phyloP scores from a whole-genome alignment of 1,140 invertebrate species.

The Cylas formicarius region DNA sequence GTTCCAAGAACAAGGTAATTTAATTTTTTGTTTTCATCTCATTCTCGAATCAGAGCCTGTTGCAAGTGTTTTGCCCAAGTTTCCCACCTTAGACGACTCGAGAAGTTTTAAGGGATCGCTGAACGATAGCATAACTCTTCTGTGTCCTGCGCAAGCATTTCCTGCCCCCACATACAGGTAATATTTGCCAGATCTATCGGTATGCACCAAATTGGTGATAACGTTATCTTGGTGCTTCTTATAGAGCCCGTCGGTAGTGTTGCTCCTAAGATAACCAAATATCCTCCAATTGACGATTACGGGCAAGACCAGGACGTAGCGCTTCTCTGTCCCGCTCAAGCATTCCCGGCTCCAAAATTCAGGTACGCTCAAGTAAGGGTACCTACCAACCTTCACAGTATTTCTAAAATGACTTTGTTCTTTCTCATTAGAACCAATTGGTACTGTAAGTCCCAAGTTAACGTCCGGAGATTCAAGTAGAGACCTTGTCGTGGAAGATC shows the following conservation, averaged over 20 bases:
- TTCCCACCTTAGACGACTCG: conserved; percentile 42
- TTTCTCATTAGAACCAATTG: conserved; percentile 59
- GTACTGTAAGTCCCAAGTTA: conserved; percentile 67
- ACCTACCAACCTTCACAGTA: conserved; percentile 7
- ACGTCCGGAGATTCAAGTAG: conserved; percentile 60
- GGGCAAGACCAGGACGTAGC: conserved; percentile 37
- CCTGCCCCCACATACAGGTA: conserved; percentile 57
- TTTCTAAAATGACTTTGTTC: conserved; percentile 1
- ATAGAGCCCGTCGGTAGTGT: conserved; percentile 56
- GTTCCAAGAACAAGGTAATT: conserved; percentile 53
- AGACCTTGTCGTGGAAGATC: conserved; percentile 49
- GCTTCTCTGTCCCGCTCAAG: conserved; percentile 57
- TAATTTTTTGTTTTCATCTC: conserved; percentile 15
- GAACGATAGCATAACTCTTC: conserved; percentile 46
- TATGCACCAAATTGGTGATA: neutral
- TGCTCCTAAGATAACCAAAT: conserved; percentile 58
- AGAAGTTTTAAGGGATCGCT: conserved; percentile 31
- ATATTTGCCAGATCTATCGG: conserved; percentile 23
- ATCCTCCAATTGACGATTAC: conserved; percentile 59
- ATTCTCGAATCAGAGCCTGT: conserved; percentile 47
- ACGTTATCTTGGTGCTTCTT: conserved; percentile 25
- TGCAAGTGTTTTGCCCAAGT: conserved; percentile 50
- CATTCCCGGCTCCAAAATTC: conserved; percentile 58
- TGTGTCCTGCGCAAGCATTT: conserved; percentile 55
- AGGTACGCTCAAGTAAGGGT: conserved; percentile 45